phyloP scores from a whole-genome alignment of 2,113 vertebrate species.

The Erythrocercus mccallii region DNA sequence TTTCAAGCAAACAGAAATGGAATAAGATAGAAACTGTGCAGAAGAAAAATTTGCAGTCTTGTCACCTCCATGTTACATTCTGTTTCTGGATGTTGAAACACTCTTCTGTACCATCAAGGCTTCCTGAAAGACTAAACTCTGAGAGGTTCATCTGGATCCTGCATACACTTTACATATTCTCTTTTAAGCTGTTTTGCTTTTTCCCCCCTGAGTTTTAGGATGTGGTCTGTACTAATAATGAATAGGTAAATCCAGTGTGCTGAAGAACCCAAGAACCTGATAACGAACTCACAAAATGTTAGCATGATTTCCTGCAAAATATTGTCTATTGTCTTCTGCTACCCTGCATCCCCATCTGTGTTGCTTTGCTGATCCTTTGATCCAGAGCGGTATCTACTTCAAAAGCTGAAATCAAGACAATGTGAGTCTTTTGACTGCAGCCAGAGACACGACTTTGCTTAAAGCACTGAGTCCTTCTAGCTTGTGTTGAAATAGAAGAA shows the following conservation, averaged over 20 bases:
- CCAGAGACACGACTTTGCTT: not conserved
- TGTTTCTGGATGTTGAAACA: not conserved
- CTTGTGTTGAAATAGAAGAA: not conserved
- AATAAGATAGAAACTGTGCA: not conserved
- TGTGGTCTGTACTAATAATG: not conserved
- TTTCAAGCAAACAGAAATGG: not conserved
- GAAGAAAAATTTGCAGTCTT: not conserved
- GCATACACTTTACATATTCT: not conserved
- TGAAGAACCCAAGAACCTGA: not conserved
- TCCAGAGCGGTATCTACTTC: not conserved
- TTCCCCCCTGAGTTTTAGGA: not conserved
- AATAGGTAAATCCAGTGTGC: not conserved
- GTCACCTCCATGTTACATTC: not conserved
- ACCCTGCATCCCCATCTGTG: not conserved
- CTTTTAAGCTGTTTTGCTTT: not conserved
- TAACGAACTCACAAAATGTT: not conserved
- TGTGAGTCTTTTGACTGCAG: not conserved
- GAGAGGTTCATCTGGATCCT: not conserved
- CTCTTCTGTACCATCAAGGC: not conserved
- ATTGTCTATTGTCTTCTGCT: not conserved
- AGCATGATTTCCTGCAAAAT: slow-evolving; percentile 7
- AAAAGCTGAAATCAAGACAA: not conserved
- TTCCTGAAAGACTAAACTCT: not conserved
- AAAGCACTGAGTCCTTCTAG: not conserved
- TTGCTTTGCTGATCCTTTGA: not conserved